Evolutionary conservation across 2,797 vertebrate species (phyloP).

Genomic region (Cheirogaleus major): DNA sequence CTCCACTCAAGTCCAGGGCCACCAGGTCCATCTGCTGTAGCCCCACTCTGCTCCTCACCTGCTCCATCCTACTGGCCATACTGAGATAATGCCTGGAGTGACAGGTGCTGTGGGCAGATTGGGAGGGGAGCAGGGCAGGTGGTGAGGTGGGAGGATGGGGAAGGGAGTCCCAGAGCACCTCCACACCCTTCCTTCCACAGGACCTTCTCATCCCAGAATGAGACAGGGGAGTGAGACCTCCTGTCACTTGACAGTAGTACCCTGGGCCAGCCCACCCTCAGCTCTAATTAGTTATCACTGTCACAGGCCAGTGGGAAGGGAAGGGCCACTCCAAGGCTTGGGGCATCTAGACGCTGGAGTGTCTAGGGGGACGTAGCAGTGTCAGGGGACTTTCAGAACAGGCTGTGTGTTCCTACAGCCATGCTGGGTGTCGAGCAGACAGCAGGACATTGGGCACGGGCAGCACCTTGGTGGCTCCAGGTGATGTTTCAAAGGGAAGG

Average conservation of each 20-base stretch:
- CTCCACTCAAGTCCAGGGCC: rapidly evolving
- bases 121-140: not conserved
- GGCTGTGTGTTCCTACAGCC: too few species aligned
- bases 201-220: too few species aligned
- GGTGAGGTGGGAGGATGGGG: rapidly evolving
- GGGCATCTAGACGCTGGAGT: rapidly evolving
- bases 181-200: rapidly evolving
- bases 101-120: not conserved
- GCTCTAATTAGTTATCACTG: too few species aligned
- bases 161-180: too few species aligned
- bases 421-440: not conserved
- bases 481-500: not conserved
- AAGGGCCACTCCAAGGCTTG: rapidly evolving
- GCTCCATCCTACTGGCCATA: rapidly evolving
- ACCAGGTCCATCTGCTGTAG: rapidly evolving
- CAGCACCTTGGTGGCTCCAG: not conserved
- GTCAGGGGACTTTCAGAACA: not conserved
- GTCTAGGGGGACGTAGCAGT: rapidly evolving
- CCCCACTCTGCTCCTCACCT: rapidly evolving
- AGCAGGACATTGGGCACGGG: not conserved
- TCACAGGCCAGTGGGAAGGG: rapidly evolving
- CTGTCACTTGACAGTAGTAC: too few species aligned
- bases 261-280: not conserved
- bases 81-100: too few species aligned
- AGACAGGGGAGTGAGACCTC: too few species aligned